Base-by-base conservation (phyloP, 2,113 vertebrate genomes). In the Hippocampus barbouri region DNA sequence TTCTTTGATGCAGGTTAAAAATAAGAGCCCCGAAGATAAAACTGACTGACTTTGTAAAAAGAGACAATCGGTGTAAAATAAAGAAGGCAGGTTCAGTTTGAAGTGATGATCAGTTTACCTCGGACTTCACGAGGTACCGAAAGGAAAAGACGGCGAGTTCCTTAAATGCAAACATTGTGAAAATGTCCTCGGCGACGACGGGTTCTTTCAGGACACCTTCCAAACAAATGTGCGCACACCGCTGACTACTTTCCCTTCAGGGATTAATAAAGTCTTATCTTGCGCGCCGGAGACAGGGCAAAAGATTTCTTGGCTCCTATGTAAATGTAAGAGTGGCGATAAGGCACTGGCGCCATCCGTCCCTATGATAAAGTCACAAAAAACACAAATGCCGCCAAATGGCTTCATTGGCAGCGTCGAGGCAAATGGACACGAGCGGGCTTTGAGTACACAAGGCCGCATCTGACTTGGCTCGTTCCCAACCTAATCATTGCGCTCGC, bases 261-360 rank as follows among this genome's bases (percentile, higher is more conserved):
- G 64, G 64, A 66, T 66, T 47, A 66, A 66, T 66, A 66, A 66
- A 66, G 64, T 47, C 41, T 47, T 47, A 66, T 66, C 64, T 66
- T 25, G 5, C 5, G 8, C 27, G 5, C 15, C 2, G 25, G 59
- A 25, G 56, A 57, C 56, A 25, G 23, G 23, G 56, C 23, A 5
- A 11, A 27, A 16, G 27, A 34, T 61, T 61, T 18, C 27, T 34
- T 5, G 25, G 6, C 59, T 27, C 25, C 23, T 47, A 47, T 66
- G 41, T 45, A 66, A 66, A 66, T 66, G 64, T 25, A 23, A 23
- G 62, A n/a, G 62, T 21, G 21, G 38, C 62, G 62, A 64, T 65
- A 65, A 65, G 43, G 62, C 41, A 43, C 43, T 23, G 38, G 34
- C 43, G 23, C 14, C 27, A 14, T 16, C n/a, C 27, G 41, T 16